A percentile compares a stretch with the other conserved stretches of the same genome.
phyloP scores from a whole-genome alignment of 2,113 vertebrate genomes.

The Tinamus guttatus region DNA sequence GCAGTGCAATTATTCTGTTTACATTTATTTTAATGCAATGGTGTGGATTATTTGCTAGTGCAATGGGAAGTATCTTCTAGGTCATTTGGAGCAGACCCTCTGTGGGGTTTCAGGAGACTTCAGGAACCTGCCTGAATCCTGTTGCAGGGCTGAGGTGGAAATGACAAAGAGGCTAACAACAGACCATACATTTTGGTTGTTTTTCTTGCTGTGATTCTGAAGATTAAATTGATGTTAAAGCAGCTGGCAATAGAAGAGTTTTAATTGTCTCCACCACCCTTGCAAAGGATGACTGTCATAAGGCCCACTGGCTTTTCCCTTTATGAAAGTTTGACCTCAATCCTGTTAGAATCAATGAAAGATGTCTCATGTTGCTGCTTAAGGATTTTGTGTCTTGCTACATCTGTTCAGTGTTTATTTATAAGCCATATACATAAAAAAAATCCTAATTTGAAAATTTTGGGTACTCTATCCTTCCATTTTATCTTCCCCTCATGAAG shows the following conservation, averaged over 20 bases:
- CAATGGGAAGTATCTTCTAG: fast-evolving
- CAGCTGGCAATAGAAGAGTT: background rate
- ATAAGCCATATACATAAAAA: background rate
- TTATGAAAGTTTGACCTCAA: background rate
- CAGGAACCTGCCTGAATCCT: background rate
- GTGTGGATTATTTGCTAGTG: background rate
- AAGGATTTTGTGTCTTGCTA: background rate
- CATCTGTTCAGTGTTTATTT: background rate
- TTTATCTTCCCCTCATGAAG: background rate
- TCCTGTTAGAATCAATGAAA: background rate
- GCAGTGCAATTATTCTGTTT: background rate
- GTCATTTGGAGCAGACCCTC: fast-evolving
- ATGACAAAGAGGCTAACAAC: background rate
- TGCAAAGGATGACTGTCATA: background rate
- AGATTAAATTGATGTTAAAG: constrained; percentile 28
- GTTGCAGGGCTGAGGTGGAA: background rate
- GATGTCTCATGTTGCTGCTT: background rate
- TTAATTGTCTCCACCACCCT: background rate
- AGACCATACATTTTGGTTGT: background rate
- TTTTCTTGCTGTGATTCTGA: background rate
- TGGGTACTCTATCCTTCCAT: background rate
- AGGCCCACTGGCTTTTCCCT: background rate
- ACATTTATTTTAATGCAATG: background rate
- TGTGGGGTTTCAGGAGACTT: fast-evolving
- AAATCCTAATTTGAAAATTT: background rate